Evolutionary conservation across 2,888 invertebrate genomes (phyloP), one percentile per base, ranked within the genome.

Genomic region (Carcina quercana): DNA sequence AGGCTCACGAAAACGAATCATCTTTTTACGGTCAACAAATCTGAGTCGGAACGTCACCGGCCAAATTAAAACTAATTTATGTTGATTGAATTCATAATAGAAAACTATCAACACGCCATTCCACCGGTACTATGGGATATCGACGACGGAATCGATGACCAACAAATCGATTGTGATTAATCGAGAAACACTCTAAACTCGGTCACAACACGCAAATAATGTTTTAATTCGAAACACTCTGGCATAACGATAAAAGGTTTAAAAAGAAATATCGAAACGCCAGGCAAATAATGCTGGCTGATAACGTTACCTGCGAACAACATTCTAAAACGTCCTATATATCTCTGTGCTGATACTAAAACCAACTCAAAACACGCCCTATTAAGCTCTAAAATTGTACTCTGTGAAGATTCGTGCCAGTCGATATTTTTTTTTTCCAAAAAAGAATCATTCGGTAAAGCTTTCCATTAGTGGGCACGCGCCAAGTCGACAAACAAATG

Each of bases 381-480:
- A n/a, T 10, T 26, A 26, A 26, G 15, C n/a, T 5, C 11, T 26
- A 14, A n/a, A 13, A 8, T 13, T 13, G 15, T 26, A 2, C 15
- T 10, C 10, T 28, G 3, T 2, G 19, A 7, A n/a, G 11, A 10
- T 57, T 67, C 70, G 67, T 71, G 71, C 61, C 66, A 67, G 56
- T 49, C 50, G 47, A 44, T 48, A 6, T 10, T 50, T 46, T 62
- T 60, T 71, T 65, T 71, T 68, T 57, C 42, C n/a, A 58, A 63
- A 66, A 69, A 66, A 59, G 57, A 67, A 64, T 63, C 59, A 58
- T 55, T 64, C 54, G 59, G 59, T 62, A 63, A 66, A 58, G 71
- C 78, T 72, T 75, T 78, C 78, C 78, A 80, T 80, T 79, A 80
- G 75, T 53, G 59, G 72, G 80, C 80, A 80, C 80, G 80, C 71